Base-by-base conservation (phyloP, 2,888 invertebrate species). In the Torymus texanus region DNA sequence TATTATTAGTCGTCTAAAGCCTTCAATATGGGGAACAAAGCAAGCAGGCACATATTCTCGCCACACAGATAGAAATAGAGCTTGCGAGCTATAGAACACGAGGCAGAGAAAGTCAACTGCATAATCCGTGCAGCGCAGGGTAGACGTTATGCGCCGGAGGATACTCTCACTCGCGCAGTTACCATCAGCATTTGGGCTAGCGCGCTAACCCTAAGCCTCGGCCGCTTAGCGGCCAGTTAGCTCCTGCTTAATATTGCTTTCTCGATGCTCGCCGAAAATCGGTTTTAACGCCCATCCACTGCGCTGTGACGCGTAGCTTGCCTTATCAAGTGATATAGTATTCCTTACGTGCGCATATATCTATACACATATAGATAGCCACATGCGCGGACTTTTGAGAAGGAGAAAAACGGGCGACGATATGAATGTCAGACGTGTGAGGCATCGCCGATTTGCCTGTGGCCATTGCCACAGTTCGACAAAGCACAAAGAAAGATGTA, bases 221-320 rank as follows among this genome's bases (percentile, higher is more conserved):
- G 14, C 13, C 71, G 61, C 68, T 71, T 68, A 76, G 63, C 73
- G 72, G 21, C 59, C 73, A 77, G 80, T 79, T 75, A 79, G 73
- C 53, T 68, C 65, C 24, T 73, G 68, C 80, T 75, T 75, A 80
- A 73, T 73, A 76, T 77, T 67, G 41, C 73, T 80, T 72, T 73
- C 50, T 55, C 59, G 76, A 53, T 72, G 62, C 24, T 55, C 18
- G 16, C 53, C 68, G 51, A 18, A 66, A 75, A 79, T 75, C 71
- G 79, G 61, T 75, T 79, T 79, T 24, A 58, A 67, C 78, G 55
- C 50, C 58, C 78, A 29, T 58, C 14, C 16, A 14, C 59, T 8
- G 14, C 63, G 29, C 29, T 29, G 29, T 29, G 29, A 29, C 62
- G 16, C 13, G 72, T 29, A 51, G 29, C 29, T 29, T 29, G 29